Conservation (phyloP, 2,113 vertebrate genomes). For the Chlorodrepanis virens region DNA sequence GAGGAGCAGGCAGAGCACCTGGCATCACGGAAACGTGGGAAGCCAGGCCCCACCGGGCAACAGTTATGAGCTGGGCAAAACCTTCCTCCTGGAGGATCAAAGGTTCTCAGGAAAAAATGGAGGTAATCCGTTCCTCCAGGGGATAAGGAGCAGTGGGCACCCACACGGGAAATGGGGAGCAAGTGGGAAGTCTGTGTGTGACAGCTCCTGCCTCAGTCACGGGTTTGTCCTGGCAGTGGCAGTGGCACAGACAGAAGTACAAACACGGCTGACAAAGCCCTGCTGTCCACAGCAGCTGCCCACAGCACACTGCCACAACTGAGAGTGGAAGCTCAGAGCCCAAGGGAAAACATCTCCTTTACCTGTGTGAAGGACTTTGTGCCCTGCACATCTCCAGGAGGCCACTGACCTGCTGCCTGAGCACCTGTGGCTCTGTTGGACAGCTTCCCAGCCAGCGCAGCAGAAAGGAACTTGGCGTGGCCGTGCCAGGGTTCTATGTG, state of each 20-base stretch:
- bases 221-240: background rate
- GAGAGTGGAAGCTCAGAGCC: background rate
- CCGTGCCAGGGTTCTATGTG: background rate
- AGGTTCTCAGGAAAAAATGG: background rate
- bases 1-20: no score
- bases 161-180: background rate
- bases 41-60: background rate
- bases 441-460: background rate
- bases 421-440: rapidly evolving
- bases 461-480: background rate
- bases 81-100: background rate
- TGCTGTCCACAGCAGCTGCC: background rate
- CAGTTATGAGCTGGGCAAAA: background rate
- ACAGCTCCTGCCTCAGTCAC: no score
- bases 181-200: background rate
- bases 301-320: rapidly evolving
- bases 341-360: background rate
- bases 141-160: background rate
- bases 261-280: background rate
- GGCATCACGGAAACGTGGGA: rapidly evolving
- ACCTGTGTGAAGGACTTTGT: background rate
- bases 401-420: background rate
- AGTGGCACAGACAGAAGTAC: background rate
- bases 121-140: background rate
- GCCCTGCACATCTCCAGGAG: background rate